Evolutionary conservation across 2,888 invertebrate genomes (phyloP).

Genomic region (Polyommatus iphigenia): DNA sequence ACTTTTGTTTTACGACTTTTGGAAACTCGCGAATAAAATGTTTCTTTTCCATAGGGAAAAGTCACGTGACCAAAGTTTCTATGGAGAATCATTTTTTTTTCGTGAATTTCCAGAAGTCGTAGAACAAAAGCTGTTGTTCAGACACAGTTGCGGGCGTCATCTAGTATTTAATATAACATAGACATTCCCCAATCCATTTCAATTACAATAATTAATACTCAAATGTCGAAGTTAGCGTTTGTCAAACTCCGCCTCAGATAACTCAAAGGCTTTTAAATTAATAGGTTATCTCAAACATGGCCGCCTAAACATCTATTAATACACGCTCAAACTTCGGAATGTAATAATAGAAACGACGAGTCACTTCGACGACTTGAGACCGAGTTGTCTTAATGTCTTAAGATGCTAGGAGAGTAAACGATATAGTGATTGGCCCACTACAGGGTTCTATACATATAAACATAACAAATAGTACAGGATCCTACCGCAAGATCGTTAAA

Average conservation of each 20-base stretch:
- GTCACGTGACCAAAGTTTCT: too few relatives aligned
- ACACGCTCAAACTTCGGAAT: not conserved
- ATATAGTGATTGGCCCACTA: not conserved
- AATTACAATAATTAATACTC: not conserved
- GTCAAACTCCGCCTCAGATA: not conserved
- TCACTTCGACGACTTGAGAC: not conserved
- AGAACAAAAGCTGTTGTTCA: too few relatives aligned
- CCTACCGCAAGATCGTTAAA: too few relatives aligned
- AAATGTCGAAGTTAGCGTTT: not conserved
- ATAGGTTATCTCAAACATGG: not conserved
- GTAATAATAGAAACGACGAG: not conserved
- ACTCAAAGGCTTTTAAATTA: constrained; percentile 1
- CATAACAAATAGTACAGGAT: too few relatives aligned
- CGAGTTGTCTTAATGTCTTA: not conserved
- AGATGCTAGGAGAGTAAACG: not conserved
- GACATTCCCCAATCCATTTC: too few relatives aligned
- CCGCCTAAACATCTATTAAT: constrained; percentile 11
- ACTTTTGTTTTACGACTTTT: too few relatives aligned
- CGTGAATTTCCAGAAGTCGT: too few relatives aligned
- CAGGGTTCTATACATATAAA: not conserved
- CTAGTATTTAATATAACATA: too few relatives aligned
- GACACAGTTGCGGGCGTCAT: too few relatives aligned
- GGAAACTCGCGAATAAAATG: too few relatives aligned
- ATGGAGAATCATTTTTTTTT: too few relatives aligned
- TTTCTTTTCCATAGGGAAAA: too few relatives aligned